Conservation (phyloP, 1,140 invertebrate species). For the Rhizoglyphus robini region DNA sequence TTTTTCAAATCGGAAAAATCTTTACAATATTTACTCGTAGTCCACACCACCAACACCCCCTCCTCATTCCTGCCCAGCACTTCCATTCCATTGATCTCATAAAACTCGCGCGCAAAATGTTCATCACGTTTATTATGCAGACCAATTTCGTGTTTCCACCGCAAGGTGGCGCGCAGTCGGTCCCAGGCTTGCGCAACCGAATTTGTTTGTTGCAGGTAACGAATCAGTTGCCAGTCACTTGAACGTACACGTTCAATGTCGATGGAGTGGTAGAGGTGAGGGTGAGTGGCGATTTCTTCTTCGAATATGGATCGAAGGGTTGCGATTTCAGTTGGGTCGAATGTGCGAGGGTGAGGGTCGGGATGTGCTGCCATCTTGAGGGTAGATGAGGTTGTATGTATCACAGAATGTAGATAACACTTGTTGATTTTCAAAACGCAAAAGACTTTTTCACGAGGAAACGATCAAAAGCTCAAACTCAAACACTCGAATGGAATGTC, state of each 20-base stretch:
- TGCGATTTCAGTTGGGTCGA: too few relatives aligned
- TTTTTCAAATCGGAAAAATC: background rate
- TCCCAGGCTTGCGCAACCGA: background rate
- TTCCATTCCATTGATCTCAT: background rate
- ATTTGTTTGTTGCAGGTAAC: background rate
- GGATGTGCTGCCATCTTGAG: too few relatives aligned
- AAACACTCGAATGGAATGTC: too few relatives aligned
- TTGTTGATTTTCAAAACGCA: too few relatives aligned
- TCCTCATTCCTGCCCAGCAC: background rate
- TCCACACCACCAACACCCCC: background rate
- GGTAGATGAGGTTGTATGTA: too few relatives aligned
- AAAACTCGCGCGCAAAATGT: background rate
- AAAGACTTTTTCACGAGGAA: too few relatives aligned
- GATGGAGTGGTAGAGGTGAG: background rate
- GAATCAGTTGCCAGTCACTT: background rate
- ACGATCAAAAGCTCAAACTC: too few relatives aligned
- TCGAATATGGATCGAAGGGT: too few relatives aligned
- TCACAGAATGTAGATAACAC: too few relatives aligned
- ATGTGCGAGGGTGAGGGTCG: too few relatives aligned
- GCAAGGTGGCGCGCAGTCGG: background rate
- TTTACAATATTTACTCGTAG: background rate
- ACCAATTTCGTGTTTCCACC: background rate
- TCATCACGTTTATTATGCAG: background rate
- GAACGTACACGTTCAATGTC: constrained; percentile 5
- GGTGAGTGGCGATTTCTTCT: background rate